Base-by-base conservation (phyloP, 2,888 invertebrate genomes). In the Dynastes grantii region DNA sequence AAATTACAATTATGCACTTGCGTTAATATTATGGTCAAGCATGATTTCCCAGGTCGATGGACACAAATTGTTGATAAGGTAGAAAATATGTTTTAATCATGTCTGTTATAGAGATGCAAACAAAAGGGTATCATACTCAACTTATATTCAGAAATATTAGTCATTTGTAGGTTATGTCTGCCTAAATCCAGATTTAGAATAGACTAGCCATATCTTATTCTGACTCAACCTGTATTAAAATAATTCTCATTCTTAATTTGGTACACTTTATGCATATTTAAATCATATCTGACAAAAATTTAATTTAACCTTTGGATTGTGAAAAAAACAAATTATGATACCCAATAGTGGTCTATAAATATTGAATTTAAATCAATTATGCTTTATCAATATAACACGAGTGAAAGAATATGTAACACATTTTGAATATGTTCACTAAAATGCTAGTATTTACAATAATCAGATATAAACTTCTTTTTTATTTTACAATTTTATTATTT, bases 31-130 rank as follows among this genome's bases (percentile, higher is more conserved):
- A 98, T 99, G 81, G 95, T 99, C 65, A 98, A 98, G 88, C 93
- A 95, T 88, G 99, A 99, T 88, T 99, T 98, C 88, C 99, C 99
- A 3, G 94, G 94, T 68, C 92, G 96, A 83, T 98, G 98, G 98
- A 96, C 98, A 0, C 96, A 96, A 88, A 94, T 99, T 81, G 97
- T 98, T 9, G 98, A 98, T 87, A 98, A 98, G 91, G 95, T 99
- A 81, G 78, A 79, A 68, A 32, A 63, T 29, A 22, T 45, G 6
- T 45, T 63, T 16, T 22, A 51, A 9, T 29, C 11, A 27, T 9
- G 1, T 9, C 27, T 13, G 5, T 11, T 11, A 63, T 13, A 29
- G 9, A 2, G 4, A 63, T 2, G 3, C 5, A 32, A 13, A 29
- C 1, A n/a, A 11, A 11, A 27, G 27, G 27, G 32, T 63, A 5